Evolutionary conservation across 2,113 vertebrate genomes (phyloP).

Genomic region (Calyptommatus sinebrachiatus): DNA sequence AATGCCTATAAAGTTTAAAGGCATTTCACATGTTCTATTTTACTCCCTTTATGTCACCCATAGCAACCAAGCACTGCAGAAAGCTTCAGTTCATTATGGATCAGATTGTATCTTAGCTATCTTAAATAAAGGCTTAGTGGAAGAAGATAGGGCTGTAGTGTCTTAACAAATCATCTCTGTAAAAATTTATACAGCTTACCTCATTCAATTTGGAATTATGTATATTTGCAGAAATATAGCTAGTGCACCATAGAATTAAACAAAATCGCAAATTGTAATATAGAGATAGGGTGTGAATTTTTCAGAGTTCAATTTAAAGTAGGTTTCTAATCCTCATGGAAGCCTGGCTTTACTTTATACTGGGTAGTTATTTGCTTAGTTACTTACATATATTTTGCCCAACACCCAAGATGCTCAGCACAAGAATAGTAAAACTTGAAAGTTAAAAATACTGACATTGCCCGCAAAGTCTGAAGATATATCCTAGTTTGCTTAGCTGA

Average conservation of each 20-base stretch:
- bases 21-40: conserved; percentile 70
- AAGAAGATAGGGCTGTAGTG: conserved; percentile 61
- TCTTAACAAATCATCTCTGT: conserved; percentile 60
- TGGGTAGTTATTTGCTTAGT: not conserved
- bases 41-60: conserved; percentile 72
- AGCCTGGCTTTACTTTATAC: not conserved
- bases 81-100: conserved; percentile 70
- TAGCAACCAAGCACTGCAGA: conserved; percentile 76
- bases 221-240: conserved; percentile 57
- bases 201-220: conserved; percentile 15
- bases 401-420: too few species aligned
- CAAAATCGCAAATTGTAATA: conserved; percentile 43
- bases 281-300: conserved; percentile 6
- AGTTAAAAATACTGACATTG: too few species aligned
- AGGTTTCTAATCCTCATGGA: not conserved
- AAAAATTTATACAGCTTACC: conserved; percentile 53
- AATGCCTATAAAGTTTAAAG: conserved; percentile 76
- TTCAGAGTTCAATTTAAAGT: not conserved
- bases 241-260: conserved; percentile 46
- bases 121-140: conserved; percentile 58
- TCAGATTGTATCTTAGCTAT: conserved; percentile 70
- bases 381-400: too few species aligned
- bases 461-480: too few species aligned
- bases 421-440: too few species aligned
- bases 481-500: too few species aligned